Evolutionary conservation across 2,888 invertebrate species (phyloP).

Genomic region (Lycocerus yunnanus): DNA sequence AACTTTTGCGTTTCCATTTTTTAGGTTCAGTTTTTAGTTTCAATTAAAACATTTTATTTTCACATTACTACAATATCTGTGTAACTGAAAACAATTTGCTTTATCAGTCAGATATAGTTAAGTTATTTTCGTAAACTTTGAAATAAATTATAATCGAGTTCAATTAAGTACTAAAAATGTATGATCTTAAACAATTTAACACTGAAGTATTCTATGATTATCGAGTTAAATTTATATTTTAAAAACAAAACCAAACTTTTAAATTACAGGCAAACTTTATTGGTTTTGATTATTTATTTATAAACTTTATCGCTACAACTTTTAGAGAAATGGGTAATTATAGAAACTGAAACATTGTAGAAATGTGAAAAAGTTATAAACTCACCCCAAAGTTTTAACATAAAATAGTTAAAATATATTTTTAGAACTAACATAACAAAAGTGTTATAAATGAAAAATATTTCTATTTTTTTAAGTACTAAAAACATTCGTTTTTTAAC

Average conservation of each 20-base stretch:
- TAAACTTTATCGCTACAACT: not conserved
- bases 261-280: not conserved
- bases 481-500: not conserved
- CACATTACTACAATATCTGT: no score
- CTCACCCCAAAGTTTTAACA: not conserved
- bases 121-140: no score
- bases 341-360: not conserved
- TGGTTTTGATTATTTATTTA: not conserved
- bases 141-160: no score
- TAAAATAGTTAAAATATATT: not conserved
- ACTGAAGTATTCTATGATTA: not conserved
- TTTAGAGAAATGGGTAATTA: not conserved
- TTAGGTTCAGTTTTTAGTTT: no score
- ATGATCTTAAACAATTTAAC: not conserved
- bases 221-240: not conserved
- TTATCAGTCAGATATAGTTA: no score
- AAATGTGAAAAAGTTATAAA: not conserved
- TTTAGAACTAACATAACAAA: not conserved
- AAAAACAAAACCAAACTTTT: not conserved
- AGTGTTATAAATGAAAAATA: not conserved
- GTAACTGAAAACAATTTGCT: no score
- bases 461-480: not conserved
- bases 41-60: no score
- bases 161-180: not conserved
- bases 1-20: no score